phyloP scores from a whole-genome alignment of 1,140 invertebrate species.

The Tribolium madens region DNA sequence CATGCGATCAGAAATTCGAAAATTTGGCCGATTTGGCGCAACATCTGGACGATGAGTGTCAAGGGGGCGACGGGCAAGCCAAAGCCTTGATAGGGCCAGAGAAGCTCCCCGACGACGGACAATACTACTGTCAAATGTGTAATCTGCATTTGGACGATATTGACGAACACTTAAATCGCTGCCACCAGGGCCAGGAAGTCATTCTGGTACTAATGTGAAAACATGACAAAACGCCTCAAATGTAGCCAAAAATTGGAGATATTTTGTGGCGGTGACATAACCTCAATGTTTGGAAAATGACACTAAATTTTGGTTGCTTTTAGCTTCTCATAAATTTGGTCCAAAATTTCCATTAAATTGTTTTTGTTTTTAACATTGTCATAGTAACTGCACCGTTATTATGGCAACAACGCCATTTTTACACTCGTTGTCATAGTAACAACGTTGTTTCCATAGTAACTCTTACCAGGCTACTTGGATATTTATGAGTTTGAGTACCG shows the following conservation, averaged over 20 bases:
- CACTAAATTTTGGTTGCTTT: too few species aligned
- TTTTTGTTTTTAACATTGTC: too few species aligned
- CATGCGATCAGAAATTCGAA: conserved; percentile 73
- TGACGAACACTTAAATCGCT: conserved; percentile 74
- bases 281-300: background rate
- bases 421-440: too few species aligned
- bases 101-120: conserved; percentile 59
- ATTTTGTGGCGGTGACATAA: too few species aligned
- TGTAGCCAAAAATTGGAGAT: too few species aligned
- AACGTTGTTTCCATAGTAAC: too few species aligned
- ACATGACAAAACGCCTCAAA: background rate
- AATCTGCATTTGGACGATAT: conserved; percentile 74
- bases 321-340: too few species aligned
- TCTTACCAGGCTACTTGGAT: too few species aligned
- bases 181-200: conserved; percentile 76
- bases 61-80: conserved; percentile 41
- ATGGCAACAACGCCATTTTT: too few species aligned
- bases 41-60: conserved; percentile 68
- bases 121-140: conserved; percentile 75
- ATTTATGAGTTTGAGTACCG: too few species aligned
- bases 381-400: too few species aligned
- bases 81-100: conserved; percentile 37
- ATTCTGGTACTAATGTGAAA: too few species aligned
- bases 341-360: background rate
- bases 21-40: conserved; percentile 74